Percentiles rank a stretch among this genome's conserved stretches.
phyloP scores from a whole-genome alignment of 1,140 invertebrate species.

The Ephestia elutella region DNA sequence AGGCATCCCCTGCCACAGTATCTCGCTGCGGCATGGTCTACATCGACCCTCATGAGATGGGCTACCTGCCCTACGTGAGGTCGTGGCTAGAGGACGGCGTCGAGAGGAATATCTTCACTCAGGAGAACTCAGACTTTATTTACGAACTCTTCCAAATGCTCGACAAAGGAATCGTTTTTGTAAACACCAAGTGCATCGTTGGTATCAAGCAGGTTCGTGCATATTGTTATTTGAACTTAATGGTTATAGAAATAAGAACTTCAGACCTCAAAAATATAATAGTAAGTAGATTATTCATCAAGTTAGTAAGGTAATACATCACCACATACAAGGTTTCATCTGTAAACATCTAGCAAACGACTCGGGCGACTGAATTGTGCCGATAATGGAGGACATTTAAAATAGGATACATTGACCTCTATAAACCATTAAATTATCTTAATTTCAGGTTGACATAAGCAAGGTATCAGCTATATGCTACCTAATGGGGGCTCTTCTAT shows the following conservation, averaged over 20 bases:
- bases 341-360: no score
- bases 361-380: no score
- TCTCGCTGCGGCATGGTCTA: constrained; percentile 92
- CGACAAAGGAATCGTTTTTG: constrained; percentile 72
- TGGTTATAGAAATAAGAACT: no score
- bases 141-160: constrained; percentile 76
- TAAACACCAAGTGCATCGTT: constrained; percentile 53
- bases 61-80: constrained; percentile 63
- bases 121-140: constrained; percentile 76
- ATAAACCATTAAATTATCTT: constrained; percentile 8
- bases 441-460: constrained; percentile 83
- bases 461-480: constrained; percentile 85
- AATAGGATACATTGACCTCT: no score
- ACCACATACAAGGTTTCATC: no score
- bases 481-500: constrained; percentile 81
- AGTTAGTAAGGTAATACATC: no score
- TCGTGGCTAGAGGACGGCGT: constrained; percentile 52
- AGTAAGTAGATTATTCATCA: no score
- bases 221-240: constrained; percentile 15
- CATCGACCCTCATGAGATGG: constrained; percentile 86
- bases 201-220: constrained; percentile 57
- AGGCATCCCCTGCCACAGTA: constrained; percentile 93
- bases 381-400: no score
- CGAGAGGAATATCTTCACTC: constrained; percentile 47
- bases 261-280: no score